Base-by-base conservation (phyloP, 2,113 vertebrate genomes). In the Mola mola region DNA sequence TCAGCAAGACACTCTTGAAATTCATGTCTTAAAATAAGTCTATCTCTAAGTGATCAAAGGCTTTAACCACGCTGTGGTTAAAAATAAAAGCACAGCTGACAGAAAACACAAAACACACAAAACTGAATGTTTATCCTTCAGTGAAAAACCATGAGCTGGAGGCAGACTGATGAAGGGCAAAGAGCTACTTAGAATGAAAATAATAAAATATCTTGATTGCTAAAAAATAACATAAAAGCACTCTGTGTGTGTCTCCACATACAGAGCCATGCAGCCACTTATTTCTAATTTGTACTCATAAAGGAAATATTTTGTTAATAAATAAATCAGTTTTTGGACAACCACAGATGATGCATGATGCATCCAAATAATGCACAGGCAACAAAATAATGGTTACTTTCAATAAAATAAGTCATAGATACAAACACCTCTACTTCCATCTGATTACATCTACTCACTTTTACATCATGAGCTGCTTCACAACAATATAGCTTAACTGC, bases 31-130 rank as follows among this genome's bases (percentile, higher is more conserved):
- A 70, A 89, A 89, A 81, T 60, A 47, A 79, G 82, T 63, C 66
- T 43, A 84, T 85, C 66, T 78, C 46, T 53, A 50, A 36, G 60
- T 81, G 83, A 90, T 87, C 77, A 89, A 86, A 86, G 78, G 47
- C 40, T 72, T 49, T 53, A n/a, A n/a, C n/a, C n/a, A 64, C 25
- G 49, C 68, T 71, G 82, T 49, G 81, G 74, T 81, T 82, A 43
- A 25, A 78, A 84, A 83, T 72, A 79, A 40, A 79, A 79, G 66
- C 62, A 62, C 58, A 79, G n/a, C 57, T 72, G 71, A 46, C 9
- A 8, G 53, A 69, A 38, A 21, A 72, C 80, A 64, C 62, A 67
- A 59, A 37, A 59, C 63, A 75, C 48, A 53, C 46, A 62, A 42
- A 75, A 66, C 1, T 38, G 50, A 41, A 78, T 75, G 37, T 78